Base-by-base conservation (phyloP, 2,888 invertebrate species). In the Balanococcus diminutus region DNA sequence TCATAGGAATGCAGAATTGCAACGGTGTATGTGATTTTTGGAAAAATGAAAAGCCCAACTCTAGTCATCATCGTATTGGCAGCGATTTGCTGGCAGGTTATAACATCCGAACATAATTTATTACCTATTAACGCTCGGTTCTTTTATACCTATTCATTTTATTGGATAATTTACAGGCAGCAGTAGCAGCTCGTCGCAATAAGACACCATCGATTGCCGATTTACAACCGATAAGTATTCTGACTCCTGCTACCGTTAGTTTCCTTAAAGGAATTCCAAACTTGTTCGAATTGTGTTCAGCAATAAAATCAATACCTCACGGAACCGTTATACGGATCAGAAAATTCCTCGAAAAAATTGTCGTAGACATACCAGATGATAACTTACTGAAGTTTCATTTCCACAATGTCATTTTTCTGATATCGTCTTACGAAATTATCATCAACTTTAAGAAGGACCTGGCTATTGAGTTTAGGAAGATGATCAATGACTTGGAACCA, bases 301-400 rank as follows among this genome's bases (percentile, higher is more conserved):
- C 75, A 0, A 79, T 79, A 6, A 79, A 79, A 79, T 14, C 75
- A 6, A 36, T 79, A 3, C 75, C 75, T 19, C 75, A 79, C 19
- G 14, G 36, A 8, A 19, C 36, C 11, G 28, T 36, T 14, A 5
- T 79, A 36, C 36, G 22, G 19, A 79, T 79, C 9, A 36, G 8
- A 79, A 36, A 79, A 3, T 79, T 79, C 9, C 22, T 79, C 8
- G 36, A 79, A 4, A 8, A 36, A 11, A 36, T 79, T 2, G 75
- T 79, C 8, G 19, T n/a, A 32, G 36, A 79, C 2, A 79, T 79
- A 79, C 75, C 75, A 36, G 75, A 79, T 2, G 19, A 79, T 79
- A 79, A 79, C 19, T 36, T 79, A 79, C 75, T 79, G n/a, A 79
- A 36, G 11, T 79, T 79, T 5, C 75, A 79, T 22, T 79, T 79